These are phyloP conservation scores for Cygnus olor DNA, from an alignment of 2,797 vertebrate species.

Conservation along the genomic window DNA sequence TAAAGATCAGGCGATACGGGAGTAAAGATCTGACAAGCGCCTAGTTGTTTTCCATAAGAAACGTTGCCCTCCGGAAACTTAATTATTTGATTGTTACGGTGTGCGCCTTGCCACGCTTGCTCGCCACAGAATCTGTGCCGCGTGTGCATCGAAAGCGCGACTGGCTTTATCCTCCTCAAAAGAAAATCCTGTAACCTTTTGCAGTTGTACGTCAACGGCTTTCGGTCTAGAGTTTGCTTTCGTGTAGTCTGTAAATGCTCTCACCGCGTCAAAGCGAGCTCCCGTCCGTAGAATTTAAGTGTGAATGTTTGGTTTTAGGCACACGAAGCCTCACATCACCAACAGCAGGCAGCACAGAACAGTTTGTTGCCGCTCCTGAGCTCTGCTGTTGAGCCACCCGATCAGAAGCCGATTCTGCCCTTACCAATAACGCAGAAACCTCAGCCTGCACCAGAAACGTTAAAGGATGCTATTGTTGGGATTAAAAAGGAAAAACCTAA, in stretches of 20 bases:
- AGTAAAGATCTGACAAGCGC: conserved; percentile 38
- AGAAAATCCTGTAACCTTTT: background rate
- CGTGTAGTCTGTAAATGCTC: conserved; percentile 23
- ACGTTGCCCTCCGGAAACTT: conserved; percentile 63
- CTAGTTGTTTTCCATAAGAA: conserved; percentile 46
- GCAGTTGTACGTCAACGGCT: background rate
- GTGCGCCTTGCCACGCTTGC: background rate
- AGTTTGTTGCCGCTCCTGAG: conserved; percentile 94
- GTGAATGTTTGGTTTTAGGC: conserved; percentile 86
- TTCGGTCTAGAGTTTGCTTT: conserved; percentile 39
- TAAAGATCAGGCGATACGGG: conserved; percentile 48
- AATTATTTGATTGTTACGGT: background rate
- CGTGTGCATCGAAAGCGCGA: background rate
- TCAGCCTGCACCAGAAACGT: conserved; percentile 89
- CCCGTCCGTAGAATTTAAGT: conserved; percentile 70
- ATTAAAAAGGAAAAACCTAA: conserved; percentile 98
- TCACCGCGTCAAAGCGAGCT: background rate
- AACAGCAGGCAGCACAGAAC: conserved; percentile 95
- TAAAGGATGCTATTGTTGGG: conserved; percentile 90
- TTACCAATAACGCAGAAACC: conserved; percentile 95
- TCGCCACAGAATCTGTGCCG: background rate
- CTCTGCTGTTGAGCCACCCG: conserved; percentile 91
- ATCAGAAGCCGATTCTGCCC: conserved; percentile 95
- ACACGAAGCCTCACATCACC: conserved; percentile 96
- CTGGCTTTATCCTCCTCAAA: conserved; percentile 11